Evolutionary conservation across 35 echinoderm and acorn worm species (phyloP).

Genomic region (Lytechinus pictus): DNA sequence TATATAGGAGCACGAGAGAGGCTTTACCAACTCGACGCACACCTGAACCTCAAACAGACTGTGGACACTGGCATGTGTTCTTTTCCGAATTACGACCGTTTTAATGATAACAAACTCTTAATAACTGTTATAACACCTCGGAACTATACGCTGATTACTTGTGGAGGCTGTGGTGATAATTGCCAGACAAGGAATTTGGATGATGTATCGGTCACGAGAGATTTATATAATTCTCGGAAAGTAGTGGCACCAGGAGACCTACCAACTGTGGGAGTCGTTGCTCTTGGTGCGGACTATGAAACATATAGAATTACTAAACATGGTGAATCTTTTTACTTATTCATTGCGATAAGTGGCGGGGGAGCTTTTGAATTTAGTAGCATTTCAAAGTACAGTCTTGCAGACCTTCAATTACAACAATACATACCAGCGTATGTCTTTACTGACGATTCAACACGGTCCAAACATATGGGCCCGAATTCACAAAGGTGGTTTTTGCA

Average conservation of each 20-base stretch:
- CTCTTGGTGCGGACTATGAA: conserved; percentile 20
- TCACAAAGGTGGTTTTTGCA: too few species aligned
- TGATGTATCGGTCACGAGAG: background rate
- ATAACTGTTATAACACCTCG: background rate
- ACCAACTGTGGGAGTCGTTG: conserved; percentile 8
- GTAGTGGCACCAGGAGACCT: conserved; percentile 25
- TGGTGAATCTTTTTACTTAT: background rate
- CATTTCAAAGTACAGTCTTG: background rate
- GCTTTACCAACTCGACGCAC: conserved; percentile 45
- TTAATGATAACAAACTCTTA: conserved; percentile 48
- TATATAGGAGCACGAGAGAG: too few species aligned
- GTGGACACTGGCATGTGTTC: too few species aligned
- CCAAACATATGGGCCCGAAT: too few species aligned
- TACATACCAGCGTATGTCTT: background rate
- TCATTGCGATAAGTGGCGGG: background rate
- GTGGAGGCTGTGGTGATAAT: conserved; percentile 38
- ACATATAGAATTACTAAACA: background rate
- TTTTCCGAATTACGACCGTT: too few species aligned
- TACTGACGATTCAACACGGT: too few species aligned
- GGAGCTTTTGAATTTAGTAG: too few species aligned
- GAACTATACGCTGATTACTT: conserved; percentile 48
- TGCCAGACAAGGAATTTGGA: conserved; percentile 47
- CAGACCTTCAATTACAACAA: background rate
- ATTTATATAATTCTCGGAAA: background rate
- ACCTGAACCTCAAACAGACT: conserved; percentile 2